A percentile compares a stretch with the other conserved stretches of the same genome.
Conservation (phyloP, 2,113 vertebrate genomes). For the Onychorhynchus coronatus region DNA sequence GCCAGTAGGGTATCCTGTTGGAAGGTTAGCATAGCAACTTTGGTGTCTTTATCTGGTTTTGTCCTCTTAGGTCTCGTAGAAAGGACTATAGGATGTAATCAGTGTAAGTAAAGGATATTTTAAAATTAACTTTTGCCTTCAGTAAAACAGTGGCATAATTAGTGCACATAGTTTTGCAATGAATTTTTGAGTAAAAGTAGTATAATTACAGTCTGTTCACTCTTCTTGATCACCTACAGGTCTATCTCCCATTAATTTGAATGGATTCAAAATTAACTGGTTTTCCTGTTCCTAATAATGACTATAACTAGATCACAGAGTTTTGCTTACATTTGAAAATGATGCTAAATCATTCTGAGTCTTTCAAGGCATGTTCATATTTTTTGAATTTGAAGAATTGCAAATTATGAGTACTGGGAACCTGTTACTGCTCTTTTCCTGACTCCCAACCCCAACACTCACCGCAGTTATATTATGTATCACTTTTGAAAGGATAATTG, state of each 20-base stretch:
- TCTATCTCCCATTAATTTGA: not conserved
- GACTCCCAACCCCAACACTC: not conserved
- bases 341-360: not conserved
- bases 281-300: not conserved
- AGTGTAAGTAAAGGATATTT: not conserved
- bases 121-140: not conserved
- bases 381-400: not conserved
- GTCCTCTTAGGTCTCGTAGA: not conserved
- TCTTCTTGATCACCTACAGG: not conserved
- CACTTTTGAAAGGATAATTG: not conserved
- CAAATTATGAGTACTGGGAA: not conserved
- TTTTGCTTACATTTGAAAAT: not conserved
- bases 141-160: not conserved
- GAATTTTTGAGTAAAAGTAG: not conserved
- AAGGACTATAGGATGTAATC: not conserved
- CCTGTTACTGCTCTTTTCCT: not conserved
- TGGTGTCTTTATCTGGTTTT: not conserved
- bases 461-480: not conserved
- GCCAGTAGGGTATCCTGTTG: not conserved
- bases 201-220: slow-evolving; percentile 39
- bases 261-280: not conserved
- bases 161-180: slow-evolving; percentile 1
- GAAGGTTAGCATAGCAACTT: not conserved
- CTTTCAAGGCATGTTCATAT: not conserved
- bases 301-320: not conserved